Conservation (phyloP, 2,797 vertebrate genomes). For the Acanthiza pusilla region DNA sequence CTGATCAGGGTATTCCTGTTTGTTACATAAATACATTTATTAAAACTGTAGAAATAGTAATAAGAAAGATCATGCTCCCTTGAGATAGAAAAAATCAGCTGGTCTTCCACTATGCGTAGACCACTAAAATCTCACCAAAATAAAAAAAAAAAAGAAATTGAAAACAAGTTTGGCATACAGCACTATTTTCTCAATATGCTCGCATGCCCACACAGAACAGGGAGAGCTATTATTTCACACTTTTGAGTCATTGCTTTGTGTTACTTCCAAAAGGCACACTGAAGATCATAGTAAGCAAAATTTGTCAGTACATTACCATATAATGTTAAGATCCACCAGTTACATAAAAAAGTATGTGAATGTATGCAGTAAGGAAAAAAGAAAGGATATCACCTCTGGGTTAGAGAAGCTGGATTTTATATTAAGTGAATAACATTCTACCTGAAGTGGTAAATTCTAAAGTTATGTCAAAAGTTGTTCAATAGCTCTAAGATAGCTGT, state of each 20-base stretch:
- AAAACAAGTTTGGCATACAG: background rate
- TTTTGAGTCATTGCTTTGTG: background rate
- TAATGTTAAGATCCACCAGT: background rate
- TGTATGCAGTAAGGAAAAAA: background rate
- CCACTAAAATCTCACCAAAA: background rate
- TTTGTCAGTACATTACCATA: background rate
- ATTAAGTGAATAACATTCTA: background rate
- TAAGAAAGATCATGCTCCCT: background rate
- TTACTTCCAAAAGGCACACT: background rate
- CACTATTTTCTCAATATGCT: background rate
- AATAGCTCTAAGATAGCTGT: background rate
- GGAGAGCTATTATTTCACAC: background rate
- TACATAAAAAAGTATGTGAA: background rate
- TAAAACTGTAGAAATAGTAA: background rate
- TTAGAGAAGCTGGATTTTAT: background rate
- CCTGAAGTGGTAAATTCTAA: background rate
- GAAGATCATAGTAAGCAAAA: background rate
- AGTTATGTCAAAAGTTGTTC: background rate
- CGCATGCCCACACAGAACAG: background rate
- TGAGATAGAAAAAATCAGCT: background rate
- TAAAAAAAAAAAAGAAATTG: background rate
- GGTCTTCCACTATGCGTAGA: background rate
- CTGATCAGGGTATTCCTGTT: background rate
- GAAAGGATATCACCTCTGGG: rapidly evolving
- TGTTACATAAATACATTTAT: background rate